Evolutionary conservation across 2,888 invertebrate species (phyloP).

Genomic region (Aporophyla lueneburgensis): DNA sequence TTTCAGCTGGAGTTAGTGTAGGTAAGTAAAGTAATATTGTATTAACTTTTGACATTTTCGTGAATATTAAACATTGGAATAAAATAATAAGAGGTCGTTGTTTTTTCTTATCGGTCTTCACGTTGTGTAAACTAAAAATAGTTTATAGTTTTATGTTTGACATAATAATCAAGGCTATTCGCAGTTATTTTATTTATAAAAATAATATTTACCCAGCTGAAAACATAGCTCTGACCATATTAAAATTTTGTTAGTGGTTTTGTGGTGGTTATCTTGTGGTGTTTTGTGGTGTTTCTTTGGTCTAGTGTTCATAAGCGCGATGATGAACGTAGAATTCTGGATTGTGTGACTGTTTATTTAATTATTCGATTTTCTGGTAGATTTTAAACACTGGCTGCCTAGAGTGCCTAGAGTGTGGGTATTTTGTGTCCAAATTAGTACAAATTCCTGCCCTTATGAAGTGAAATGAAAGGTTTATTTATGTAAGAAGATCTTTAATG

Average conservation of each 20-base stretch:
- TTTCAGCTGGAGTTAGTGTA: neutral
- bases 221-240: neutral
- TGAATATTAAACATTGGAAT: conserved; percentile 21
- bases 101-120: neutral
- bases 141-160: conserved; percentile 12
- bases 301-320: neutral
- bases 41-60: conserved; percentile 1
- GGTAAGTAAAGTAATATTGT: neutral
- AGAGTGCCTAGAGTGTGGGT: too few species aligned
- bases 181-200: neutral
- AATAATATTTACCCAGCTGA: neutral
- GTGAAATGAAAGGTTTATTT: too few species aligned
- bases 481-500: too few species aligned
- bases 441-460: too few species aligned
- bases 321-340: neutral
- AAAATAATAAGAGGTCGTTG: neutral
- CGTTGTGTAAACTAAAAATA: conserved; percentile 8
- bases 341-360: too few species aligned
- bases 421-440: too few species aligned
- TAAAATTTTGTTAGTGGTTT: neutral
- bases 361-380: too few species aligned
- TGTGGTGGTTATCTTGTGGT: too few species aligned
- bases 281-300: too few species aligned
- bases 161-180: conserved; percentile 26
- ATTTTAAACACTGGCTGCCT: too few species aligned